These are phyloP conservation scores for Thymelicus lineola DNA, from an alignment of 2,888 invertebrate species.

Conservation along the genomic window DNA sequence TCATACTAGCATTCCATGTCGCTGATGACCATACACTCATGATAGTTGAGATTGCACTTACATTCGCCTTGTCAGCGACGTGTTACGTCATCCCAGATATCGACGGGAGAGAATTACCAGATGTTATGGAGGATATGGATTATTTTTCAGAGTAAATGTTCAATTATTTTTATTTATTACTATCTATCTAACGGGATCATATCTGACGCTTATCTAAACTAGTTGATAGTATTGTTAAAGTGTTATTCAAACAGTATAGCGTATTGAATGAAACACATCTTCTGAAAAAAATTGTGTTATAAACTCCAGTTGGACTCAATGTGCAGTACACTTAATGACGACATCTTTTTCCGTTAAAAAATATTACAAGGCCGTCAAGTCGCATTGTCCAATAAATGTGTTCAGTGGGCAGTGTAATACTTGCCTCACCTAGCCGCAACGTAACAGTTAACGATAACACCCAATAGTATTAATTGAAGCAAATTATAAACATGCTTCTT, in stretches of 20 bases:
- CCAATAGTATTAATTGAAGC: too few relatives aligned
- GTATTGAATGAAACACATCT: too few relatives aligned
- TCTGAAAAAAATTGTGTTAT: not conserved
- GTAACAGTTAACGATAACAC: not conserved
- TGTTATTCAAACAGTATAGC: too few relatives aligned
- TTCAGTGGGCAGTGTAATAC: slow-evolving; percentile 12
- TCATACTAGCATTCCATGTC: slow-evolving; percentile 57
- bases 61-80: slow-evolving; percentile 53
- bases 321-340: not conserved
- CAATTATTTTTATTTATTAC: not conserved
- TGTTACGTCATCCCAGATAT: slow-evolving; percentile 65
- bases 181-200: not conserved
- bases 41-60: slow-evolving; percentile 52
- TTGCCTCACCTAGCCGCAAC: not conserved
- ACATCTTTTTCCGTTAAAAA: slow-evolving; percentile 18
- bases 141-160: slow-evolving; percentile 71
- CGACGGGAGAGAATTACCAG: slow-evolving; percentile 73
- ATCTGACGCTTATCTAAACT: too few relatives aligned
- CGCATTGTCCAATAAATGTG: slow-evolving; percentile 3
- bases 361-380: slow-evolving; percentile 13
- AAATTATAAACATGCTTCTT: too few relatives aligned
- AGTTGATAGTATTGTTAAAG: too few relatives aligned
- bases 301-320: not conserved
- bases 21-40: slow-evolving; percentile 53
- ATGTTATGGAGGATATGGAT: slow-evolving; percentile 74